Percentiles rank a stretch among this genome's conserved stretches.
These are phyloP conservation scores for Chiloscyllium plagiosum DNA, from an alignment of 2,113 vertebrate genomes.

Conservation along the genomic window DNA sequence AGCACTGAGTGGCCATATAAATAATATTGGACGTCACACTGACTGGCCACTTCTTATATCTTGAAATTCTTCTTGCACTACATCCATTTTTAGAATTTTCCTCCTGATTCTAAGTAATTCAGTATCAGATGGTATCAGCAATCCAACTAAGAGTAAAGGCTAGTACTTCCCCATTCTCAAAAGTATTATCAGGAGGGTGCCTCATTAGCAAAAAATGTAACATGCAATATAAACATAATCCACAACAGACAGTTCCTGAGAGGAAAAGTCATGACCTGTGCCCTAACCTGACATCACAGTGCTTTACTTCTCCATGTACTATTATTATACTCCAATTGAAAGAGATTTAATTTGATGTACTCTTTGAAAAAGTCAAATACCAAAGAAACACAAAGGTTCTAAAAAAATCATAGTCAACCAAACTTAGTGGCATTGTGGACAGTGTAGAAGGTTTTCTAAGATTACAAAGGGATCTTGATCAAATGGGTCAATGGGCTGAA, in stretches of 20 bases:
- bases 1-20: not conserved
- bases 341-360: not conserved
- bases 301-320: not conserved
- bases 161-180: not conserved
- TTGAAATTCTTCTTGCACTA: not conserved
- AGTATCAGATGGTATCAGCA: too few species aligned
- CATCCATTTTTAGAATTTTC: not conserved
- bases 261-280: too few species aligned
- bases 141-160: not conserved
- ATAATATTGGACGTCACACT: not conserved
- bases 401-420: not conserved
- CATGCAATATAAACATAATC: not conserved
- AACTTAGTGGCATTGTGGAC: too few species aligned
- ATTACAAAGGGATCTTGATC: too few species aligned
- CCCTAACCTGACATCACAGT: not conserved
- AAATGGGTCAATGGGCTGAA: too few species aligned
- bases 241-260: not conserved
- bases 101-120: not conserved
- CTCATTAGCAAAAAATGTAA: not conserved
- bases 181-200: not conserved
- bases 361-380: not conserved
- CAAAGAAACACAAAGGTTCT: not conserved
- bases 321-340: not conserved
- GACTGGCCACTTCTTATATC: not conserved
- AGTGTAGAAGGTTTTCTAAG: too few species aligned